Evolutionary conservation across 2,113 vertebrate species (phyloP), one percentile per base, ranked within the genome.

Genomic region (Balaeniceps rex): DNA sequence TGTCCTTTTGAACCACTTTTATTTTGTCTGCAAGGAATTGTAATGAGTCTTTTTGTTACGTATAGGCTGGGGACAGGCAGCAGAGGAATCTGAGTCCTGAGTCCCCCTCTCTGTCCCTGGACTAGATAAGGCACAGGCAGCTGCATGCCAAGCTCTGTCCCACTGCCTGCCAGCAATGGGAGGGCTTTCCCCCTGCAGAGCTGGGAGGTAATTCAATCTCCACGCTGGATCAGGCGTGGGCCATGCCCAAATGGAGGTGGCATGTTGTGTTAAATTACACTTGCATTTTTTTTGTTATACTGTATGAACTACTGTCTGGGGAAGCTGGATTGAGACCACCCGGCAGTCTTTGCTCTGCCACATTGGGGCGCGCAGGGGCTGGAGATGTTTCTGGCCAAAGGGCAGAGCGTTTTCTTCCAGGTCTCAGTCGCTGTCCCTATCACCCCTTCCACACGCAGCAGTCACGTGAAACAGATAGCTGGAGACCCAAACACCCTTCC

Each of bases 211-310:
- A 96, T 95, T 96, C 23, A 60, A 40, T 92, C 85, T 97, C 52
- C 61, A 46, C 21, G 7, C 36, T 69, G 60, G 51, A 91, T 92
- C 81, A 95, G 94, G 71, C 65, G 65, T 80, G 84, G 63, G 46
- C 78, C 79, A 63, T 84, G 60, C 83, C 77, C 49, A 65, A 83
- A 57, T 68, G 84, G 78, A 89, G 78, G 68, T 34, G 49, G 46
- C 70, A 49, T 6, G 4, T 42, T 91, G 38, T 92, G 84, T 96
- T 97, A 95, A 97, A 90, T 95, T 93, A 96, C 86, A 79, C 61
- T 69, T 76, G 18, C 2, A 7, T 18, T 1, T 57, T 90, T 96
- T 95, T 94, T 91, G 64, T 82, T 91, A 51, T 31, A 31, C 17
- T 15, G 1, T 60, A 65, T 87, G 82, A 96, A 92, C 78, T 96